Evolutionary conservation across 2,113 vertebrate genomes (phyloP), one percentile per base, ranked within the genome.

Genomic region (Mastomys coucha): DNA sequence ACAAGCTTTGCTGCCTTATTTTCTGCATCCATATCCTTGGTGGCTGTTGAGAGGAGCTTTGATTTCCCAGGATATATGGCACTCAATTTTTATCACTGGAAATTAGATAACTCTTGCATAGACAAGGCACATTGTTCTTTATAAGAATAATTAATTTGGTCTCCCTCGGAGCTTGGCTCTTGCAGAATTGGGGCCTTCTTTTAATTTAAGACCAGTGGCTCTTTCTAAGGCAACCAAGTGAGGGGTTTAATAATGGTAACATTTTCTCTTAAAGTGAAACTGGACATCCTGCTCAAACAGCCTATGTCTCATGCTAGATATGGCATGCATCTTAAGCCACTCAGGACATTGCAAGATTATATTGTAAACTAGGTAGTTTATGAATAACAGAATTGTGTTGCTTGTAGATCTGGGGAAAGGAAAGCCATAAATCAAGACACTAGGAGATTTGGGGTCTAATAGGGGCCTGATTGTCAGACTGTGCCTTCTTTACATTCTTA

Each of bases 111-210:
- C 14, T 20, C 49, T 89, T 89, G 58, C 31, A 93, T 92, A 33
- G 31, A 76, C 9, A 92, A 94, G 67, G 33, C 31, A 1, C 31
- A 93, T 39, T 93, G n/a, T 56, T 76, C 26, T 93, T 56, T 72
- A 93, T 72, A 75, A 95, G 72, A 17, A 36, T 91, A 91, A 89
- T 84, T 85, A 77, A 22, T 72, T 86, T 93, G 51, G 20, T 75
- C 16, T 80, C 2, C 42, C 14, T 19, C 53, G 51, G 56, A 89
- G 31, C 20, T 72, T 73, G 77, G 26, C 1, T 81, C 13, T 67
- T 72, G 20, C 42, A 76, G 39, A 93, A 16, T 58, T 2, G 11
- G 14, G 10, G 39, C 2, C 14, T 69, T 91, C 36, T 88, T 9
- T n/a, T 20, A 39, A 49, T 51, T 70, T 92, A 94, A 17, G 28